Evolutionary conservation across 2,888 invertebrate genomes (phyloP).

Genomic region (Mesochorus sp.): DNA sequence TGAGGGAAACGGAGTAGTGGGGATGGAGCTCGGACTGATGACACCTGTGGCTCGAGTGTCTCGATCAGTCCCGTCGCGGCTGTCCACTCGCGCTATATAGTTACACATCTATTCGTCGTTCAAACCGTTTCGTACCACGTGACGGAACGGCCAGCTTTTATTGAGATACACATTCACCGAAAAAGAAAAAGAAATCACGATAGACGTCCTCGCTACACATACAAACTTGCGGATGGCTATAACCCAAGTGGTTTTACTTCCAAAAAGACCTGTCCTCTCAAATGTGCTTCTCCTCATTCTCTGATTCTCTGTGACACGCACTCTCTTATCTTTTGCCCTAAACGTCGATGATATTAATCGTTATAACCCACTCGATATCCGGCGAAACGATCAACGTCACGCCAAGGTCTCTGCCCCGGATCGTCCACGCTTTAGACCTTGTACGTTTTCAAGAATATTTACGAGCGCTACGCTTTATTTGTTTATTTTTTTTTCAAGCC

Average conservation of each 20-base stretch:
- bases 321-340: conserved; percentile 10
- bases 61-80: conserved; percentile 80
- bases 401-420: conserved; percentile 59
- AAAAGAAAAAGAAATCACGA: background rate
- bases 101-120: conserved; percentile 63
- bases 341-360: conserved; percentile 49
- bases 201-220: conserved; percentile 2
- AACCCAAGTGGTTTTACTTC: conserved; percentile 24
- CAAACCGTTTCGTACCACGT: conserved; percentile 71
- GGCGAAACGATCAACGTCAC: conserved; percentile 56
- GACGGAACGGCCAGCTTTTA: conserved; percentile 63
- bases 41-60: conserved; percentile 79
- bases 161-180: conserved; percentile 1
- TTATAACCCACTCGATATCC: conserved; percentile 38
- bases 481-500: conserved; percentile 10
- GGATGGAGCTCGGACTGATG: conserved; percentile 71
- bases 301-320: conserved; percentile 33
- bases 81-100: conserved; percentile 76
- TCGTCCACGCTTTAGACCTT: conserved; percentile 53
- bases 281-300: conserved; percentile 28
- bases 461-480: too few species aligned
- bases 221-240: conserved; percentile 34
- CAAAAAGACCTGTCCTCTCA: conserved; percentile 39
- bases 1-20: conserved; percentile 60
- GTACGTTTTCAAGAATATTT: conserved; percentile 51